Evolutionary conservation across 2,113 vertebrate species (phyloP), one percentile per base, ranked within the genome.

Genomic region (Mus spicilegus): DNA sequence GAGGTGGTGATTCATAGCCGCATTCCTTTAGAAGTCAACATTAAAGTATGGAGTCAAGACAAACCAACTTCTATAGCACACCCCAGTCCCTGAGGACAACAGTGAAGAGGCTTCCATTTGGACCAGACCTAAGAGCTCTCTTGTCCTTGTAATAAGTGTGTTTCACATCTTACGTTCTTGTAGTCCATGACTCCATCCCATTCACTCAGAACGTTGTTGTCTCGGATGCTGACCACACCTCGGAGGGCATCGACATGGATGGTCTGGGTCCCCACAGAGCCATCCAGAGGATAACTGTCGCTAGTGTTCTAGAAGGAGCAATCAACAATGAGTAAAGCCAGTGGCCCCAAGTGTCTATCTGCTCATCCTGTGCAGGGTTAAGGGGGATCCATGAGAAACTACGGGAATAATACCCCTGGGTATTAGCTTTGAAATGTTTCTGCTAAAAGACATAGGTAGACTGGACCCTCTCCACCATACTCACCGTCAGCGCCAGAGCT

Each of bases 131-230:
- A 63, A 65, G 28, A 0, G 36, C 42, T 63, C 46, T 76, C 90
- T 77, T 51, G 36, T 36, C 39, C 73, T 76, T 58, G 36, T 80
- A 51, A 96, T 39, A 33, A 92, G 39, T 0, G 1, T 63, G 46
- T 75, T 51, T 84, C 65, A 85, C 75, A 63, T 63, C 98, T 97
- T 95, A 98, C 98, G 26, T 87, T 97, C n/a, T 91, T 87, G 94
- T 96, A 98, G 94, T 98, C 95, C 95, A 97, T 33, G 94, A 97
- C 10, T 89, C 96, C 95, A 88, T 96, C 90, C 97, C 97, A 98
- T 89, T 97, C 97, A 70, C 97, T 98, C 95, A 97, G 86, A 89
- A 91, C 81, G 63, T 96, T 97, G 75, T 82, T 91, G 91, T 97
- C 97, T 89, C 76, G 88, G 92, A 98, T 90, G 95, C 56, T 96